A percentile compares a stretch with the other conserved stretches of the same genome.
phyloP scores from a whole-genome alignment of 2,113 vertebrate species.

The Prietella phreatophila region DNA sequence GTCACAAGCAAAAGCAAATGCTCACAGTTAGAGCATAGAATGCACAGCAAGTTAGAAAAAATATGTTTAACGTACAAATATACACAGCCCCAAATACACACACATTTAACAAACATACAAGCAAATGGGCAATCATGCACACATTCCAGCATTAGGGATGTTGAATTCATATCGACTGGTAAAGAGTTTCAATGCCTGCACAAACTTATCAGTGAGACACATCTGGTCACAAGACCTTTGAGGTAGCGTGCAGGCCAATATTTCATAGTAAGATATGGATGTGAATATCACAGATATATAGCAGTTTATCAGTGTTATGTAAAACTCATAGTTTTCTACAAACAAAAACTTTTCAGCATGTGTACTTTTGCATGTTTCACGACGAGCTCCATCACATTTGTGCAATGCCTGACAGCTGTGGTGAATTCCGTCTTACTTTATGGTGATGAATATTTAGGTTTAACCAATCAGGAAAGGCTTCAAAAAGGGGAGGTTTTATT shows the following conservation, averaged over 20 bases:
- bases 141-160: neutral
- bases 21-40: neutral
- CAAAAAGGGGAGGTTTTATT: neutral
- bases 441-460: neutral
- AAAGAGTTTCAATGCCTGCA: neutral
- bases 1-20: neutral
- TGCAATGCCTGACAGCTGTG: neutral
- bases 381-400: neutral
- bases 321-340: neutral
- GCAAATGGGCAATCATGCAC: neutral
- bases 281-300: neutral
- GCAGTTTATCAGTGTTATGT: neutral
- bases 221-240: neutral
- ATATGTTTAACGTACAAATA: constrained; percentile 8
- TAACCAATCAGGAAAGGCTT: neutral
- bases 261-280: neutral
- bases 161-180: neutral
- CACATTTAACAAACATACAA: neutral
- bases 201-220: neutral
- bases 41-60: neutral
- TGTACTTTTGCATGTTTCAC: neutral
- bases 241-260: neutral
- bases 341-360: neutral
- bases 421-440: neutral
- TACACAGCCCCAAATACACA: neutral